phyloP scores from a whole-genome alignment of 2,113 vertebrate genomes.

The Centrocercus urophasianus region DNA sequence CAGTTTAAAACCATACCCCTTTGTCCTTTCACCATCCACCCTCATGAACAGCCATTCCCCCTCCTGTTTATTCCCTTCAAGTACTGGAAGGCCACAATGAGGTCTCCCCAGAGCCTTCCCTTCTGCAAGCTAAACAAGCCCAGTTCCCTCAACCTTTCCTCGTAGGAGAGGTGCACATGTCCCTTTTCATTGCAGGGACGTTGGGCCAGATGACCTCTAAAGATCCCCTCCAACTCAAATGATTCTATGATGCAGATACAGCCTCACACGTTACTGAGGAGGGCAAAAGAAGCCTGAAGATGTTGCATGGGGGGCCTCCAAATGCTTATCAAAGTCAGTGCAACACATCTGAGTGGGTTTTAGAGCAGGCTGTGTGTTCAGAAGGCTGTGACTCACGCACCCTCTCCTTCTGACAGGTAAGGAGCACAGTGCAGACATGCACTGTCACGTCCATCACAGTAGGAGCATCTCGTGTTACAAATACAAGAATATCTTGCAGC shows the following conservation, averaged over 20 bases:
- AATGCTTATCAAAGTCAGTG: not conserved
- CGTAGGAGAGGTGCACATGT: no score
- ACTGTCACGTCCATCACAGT: accelerated
- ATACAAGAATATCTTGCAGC: not conserved
- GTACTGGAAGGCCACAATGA: no score
- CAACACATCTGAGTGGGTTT: not conserved
- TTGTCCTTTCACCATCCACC: no score
- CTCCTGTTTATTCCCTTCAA: no score
- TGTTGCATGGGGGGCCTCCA: not conserved
- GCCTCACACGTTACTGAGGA: not conserved
- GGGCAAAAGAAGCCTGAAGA: not conserved
- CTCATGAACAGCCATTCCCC: no score
- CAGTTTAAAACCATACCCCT: no score
- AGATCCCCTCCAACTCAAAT: no score
- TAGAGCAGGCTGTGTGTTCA: not conserved
- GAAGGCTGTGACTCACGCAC: not conserved
- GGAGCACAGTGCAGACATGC: not conserved
- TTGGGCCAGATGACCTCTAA: no score
- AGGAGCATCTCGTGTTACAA: accelerated
- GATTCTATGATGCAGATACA: not conserved
- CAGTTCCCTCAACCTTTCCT: no score
- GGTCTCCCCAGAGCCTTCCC: no score
- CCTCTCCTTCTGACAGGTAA: not conserved
- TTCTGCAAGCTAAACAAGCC: no score
- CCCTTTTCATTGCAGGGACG: no score